These are phyloP conservation scores for Neoitamus cyanurus DNA, from an alignment of 2,888 invertebrate genomes.

Conservation along the genomic window DNA sequence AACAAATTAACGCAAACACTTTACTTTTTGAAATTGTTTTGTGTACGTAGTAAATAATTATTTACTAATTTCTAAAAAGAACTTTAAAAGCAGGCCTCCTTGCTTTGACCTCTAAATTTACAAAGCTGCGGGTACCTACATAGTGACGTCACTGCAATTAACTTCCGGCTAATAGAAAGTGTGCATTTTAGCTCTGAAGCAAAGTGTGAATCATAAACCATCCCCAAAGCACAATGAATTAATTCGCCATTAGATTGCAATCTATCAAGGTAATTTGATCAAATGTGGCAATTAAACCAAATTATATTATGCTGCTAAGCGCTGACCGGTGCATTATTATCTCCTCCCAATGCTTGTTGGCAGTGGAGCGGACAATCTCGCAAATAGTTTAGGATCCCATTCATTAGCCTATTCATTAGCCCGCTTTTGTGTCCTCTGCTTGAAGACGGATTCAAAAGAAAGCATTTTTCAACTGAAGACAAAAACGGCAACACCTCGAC, in stretches of 20 bases:
- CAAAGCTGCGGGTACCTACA: no score
- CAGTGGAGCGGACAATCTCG: not conserved
- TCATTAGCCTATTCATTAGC: not conserved
- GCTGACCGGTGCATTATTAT: not conserved
- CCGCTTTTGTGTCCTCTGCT: not conserved
- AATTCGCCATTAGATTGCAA: not conserved
- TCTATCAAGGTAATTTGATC: constrained; percentile 34
- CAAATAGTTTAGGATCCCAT: not conserved
- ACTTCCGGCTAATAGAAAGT: not conserved
- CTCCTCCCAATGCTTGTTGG: not conserved
- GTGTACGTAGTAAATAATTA: no score
- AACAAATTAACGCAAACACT: no score
- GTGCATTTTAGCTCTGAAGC: not conserved
- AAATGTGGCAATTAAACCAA: constrained; percentile 10
- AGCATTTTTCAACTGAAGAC: not conserved
- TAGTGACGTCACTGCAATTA: not conserved
- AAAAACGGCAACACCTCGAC: not conserved
- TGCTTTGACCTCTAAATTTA: no score
- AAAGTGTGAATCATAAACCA: not conserved
- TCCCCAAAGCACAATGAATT: not conserved
- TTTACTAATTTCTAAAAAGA: no score
- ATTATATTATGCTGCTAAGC: not conserved
- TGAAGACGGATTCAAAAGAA: not conserved
- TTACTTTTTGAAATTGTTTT: no score
- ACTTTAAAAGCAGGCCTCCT: no score